Evolutionary conservation across 1,140 invertebrate genomes (phyloP).

Genomic region (Pseudobourletiella spinata): DNA sequence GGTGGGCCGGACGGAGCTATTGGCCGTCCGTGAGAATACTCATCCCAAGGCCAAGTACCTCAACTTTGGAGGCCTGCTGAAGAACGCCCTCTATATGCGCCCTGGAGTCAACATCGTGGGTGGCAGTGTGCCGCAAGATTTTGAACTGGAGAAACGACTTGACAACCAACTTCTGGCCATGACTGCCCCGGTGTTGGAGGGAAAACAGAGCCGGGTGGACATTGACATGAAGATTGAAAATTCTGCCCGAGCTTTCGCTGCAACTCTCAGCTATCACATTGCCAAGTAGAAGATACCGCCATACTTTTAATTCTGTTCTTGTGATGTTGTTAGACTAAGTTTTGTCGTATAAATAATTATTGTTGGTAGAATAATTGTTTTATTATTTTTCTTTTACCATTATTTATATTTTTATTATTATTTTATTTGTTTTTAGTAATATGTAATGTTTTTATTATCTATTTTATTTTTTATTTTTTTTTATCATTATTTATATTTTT

Average conservation of each 20-base stretch:
- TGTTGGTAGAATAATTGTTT: too few relatives aligned
- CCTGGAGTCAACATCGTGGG: conserved; percentile 86
- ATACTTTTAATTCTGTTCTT: too few relatives aligned
- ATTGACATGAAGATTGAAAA: conserved; percentile 80
- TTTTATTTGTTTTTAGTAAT: neutral
- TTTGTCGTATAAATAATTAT: conserved; percentile 15
- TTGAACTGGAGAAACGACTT: conserved; percentile 77
- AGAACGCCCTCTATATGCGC: conserved; percentile 78
- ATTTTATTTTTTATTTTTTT: conserved; percentile 17
- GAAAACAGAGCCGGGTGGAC: conserved; percentile 54
- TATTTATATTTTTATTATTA: neutral
- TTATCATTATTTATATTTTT: too few relatives aligned
- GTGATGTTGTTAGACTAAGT: conserved; percentile 20
- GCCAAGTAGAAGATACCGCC: conserved; percentile 82
- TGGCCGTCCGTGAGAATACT: conserved; percentile 52
- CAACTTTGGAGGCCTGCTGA: conserved; percentile 74
- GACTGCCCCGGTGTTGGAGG: conserved; percentile 63
- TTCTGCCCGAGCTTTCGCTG: conserved; percentile 82
- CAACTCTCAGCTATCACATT: conserved; percentile 89
- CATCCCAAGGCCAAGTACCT: conserved; percentile 74
- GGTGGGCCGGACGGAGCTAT: conserved; percentile 84
- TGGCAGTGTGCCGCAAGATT: conserved; percentile 77
- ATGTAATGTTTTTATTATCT: neutral
- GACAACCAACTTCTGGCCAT: conserved; percentile 76
- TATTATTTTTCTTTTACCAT: too few relatives aligned